Base-by-base conservation (phyloP, 2,888 invertebrate species). In the Drosophila meridiana region DNA sequence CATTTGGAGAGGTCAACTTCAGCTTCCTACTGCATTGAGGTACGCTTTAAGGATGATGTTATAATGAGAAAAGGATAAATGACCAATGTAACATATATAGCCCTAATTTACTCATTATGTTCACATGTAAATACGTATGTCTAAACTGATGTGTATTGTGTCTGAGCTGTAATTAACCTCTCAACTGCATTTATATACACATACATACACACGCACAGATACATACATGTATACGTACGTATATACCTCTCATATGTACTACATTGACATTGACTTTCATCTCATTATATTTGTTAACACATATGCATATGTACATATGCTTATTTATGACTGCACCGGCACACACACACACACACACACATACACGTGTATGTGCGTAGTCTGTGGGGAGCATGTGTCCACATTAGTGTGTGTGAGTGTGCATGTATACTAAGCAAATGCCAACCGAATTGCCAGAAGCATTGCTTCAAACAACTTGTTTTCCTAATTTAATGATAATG, bases 261-360 rank as follows among this genome's bases (percentile, higher is more conserved):
- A 69, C 77, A 80, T 82, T 90, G 89, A 78, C 89, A 90, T 90
- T 87, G 87, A 90, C 90, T 88, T 88, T 90, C 83, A 90, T 82
- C 90, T 86, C 83, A 88, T 90, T 88, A 90, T 82, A 86, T 82
- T 58, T 58, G 57, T 42, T 57, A 43, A 30, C 42, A 57, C 57
- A 57, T 42, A 58, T 9, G 14, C 52, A 52, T 55, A 40, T 55
- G 75, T 79, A 86, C 80, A 80, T 79, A 87, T 74, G 77, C 75
- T 81, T 86, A 89, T 89, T 80, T 89, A 83, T 81, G 87, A 83
- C 73, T 83, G 68, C 73, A 76, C 62, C 56, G 43, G 64, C 61
- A 69, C 77, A 64, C 69, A 76, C 65, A 38, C 5, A 47, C 45
- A 26, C 1, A 45, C 40, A 50, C 11, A 47, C 63, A 47, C 28